Evolutionary conservation across 1,140 invertebrate species (phyloP).

Genomic region (Halesus radiatus): DNA sequence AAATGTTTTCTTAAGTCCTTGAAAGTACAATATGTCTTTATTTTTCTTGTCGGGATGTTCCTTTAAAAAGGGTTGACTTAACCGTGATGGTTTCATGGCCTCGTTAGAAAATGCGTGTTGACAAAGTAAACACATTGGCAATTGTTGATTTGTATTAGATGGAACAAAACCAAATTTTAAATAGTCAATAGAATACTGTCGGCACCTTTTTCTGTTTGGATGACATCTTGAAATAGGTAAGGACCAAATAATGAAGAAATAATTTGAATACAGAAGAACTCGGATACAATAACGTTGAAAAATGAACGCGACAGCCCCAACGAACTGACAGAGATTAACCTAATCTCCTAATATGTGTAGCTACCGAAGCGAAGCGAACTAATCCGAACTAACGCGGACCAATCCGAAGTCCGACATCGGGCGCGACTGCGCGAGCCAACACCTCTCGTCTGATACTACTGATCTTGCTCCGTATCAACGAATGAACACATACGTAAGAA

Average conservation of each 20-base stretch:
- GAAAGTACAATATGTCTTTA: conserved; percentile 19
- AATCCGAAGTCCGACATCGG: too few relatives aligned
- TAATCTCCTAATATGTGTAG: too few relatives aligned
- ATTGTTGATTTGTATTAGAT: too few relatives aligned
- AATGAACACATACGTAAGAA: too few relatives aligned
- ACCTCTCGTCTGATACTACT: too few relatives aligned
- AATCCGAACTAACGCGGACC: too few relatives aligned
- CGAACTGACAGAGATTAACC: conserved; percentile 1
- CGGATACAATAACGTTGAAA: conserved; percentile 26
- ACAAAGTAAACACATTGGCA: conserved; percentile 36
- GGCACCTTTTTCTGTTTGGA: not conserved
- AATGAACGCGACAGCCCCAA: conserved; percentile 15
- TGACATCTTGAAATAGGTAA: not conserved
- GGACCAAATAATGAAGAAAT: conserved; percentile 30
- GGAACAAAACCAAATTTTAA: too few relatives aligned
- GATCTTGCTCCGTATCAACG: too few relatives aligned
- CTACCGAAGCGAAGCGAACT: too few relatives aligned
- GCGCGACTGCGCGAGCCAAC: too few relatives aligned
- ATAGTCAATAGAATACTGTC: conserved; percentile 15
- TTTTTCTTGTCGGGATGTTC: too few relatives aligned
- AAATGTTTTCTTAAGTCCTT: conserved; percentile 19
- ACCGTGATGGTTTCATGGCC: conserved; percentile 35
- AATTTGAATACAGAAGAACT: conserved; percentile 34
- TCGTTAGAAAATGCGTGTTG: conserved; percentile 40
- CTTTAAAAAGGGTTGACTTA: conserved; percentile 16